These are phyloP conservation scores for Eupleurogrammus muticus DNA, from an alignment of 2,797 vertebrate species.

Conservation along the genomic window DNA sequence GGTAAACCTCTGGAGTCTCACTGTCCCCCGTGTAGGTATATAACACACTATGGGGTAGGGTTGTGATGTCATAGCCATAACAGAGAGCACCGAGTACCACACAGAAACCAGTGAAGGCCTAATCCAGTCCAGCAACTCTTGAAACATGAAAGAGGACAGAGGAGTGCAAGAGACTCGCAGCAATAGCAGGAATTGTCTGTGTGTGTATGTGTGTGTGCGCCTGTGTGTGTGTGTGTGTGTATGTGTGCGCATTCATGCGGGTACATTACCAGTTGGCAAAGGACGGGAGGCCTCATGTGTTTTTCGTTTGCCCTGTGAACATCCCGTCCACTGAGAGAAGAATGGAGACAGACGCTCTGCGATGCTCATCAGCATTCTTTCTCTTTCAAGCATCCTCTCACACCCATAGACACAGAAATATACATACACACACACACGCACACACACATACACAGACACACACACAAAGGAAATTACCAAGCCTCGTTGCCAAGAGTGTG, in stretches of 20 bases:
- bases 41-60: slow-evolving; percentile 76
- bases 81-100: slow-evolving; percentile 63
- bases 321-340: slow-evolving; percentile 80
- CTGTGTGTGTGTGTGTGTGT: slow-evolving; percentile 8
- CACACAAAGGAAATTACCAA: slow-evolving; percentile 72
- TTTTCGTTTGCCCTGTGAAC: slow-evolving; percentile 82
- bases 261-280: slow-evolving; percentile 81
- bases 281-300: slow-evolving; percentile 78
- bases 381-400: slow-evolving; percentile 74
- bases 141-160: slow-evolving; percentile 76
- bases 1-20: slow-evolving; percentile 79
- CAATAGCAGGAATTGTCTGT: slow-evolving; percentile 58
- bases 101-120: slow-evolving; percentile 61
- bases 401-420: slow-evolving; percentile 53
- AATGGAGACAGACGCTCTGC: slow-evolving; percentile 78
- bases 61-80: slow-evolving; percentile 77
- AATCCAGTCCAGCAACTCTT: slow-evolving; percentile 75
- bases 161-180: slow-evolving; percentile 62
- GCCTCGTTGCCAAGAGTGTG: slow-evolving; percentile 73
- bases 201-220: slow-evolving; percentile 21
- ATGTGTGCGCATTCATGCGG: slow-evolving; percentile 48
- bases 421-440: slow-evolving; percentile 31
- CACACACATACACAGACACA: slow-evolving; percentile 53
- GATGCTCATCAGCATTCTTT: slow-evolving; percentile 77
- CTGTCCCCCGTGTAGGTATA: slow-evolving; percentile 80